Evolutionary conservation across 2,888 invertebrate species (phyloP), one percentile per base, ranked within the genome.

Genomic region (Drosophila kambysellisi): DNA sequence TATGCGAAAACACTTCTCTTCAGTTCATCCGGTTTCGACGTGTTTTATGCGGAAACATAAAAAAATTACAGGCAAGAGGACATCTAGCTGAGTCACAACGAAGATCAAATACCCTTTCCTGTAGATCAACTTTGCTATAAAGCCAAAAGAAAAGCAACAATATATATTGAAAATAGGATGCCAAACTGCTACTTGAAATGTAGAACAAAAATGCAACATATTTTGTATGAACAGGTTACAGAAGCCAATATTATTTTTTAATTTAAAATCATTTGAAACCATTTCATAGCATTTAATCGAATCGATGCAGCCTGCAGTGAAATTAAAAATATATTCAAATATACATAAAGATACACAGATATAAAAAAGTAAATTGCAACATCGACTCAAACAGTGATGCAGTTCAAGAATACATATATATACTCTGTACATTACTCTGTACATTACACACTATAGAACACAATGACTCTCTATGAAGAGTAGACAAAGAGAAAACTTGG

Each of bases 21-120:
- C 37, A 57, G 51, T 65, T 50, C 32, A 46, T 51, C 32, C 62
- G 57, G 53, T 59, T 57, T 58, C 30, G 51, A 39, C 60, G 54
- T 80, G 70, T 80, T 85, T 84, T 84, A 89, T 87, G 84, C 43
- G 50, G 43, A 29, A 65, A 56, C 71, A 88, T 81, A 86, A 78
- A 76, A 81, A 67, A 43, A 15, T 15, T n/a, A 17, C 2, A 46
- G n/a, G 7, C 17, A 37, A 12, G 1, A 2, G 15, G 46, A 46
- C 25, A 25, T 46, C 25, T 25, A 15, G 15, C 20, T 25, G 8
- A 25, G 46, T 0, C 25, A 25, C 25, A 15, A 29, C 29, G 29
- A 56, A 30, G 0, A 17, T 8, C 12, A 5, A 0, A 56, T 15
- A n/a, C 39, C 3, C 54, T 56, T 12, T n/a, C 20, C 20, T 15